Evolutionary conservation across 2,888 invertebrate genomes (phyloP), one percentile per base, ranked within the genome.

Genomic region (Drosophila rellima): DNA sequence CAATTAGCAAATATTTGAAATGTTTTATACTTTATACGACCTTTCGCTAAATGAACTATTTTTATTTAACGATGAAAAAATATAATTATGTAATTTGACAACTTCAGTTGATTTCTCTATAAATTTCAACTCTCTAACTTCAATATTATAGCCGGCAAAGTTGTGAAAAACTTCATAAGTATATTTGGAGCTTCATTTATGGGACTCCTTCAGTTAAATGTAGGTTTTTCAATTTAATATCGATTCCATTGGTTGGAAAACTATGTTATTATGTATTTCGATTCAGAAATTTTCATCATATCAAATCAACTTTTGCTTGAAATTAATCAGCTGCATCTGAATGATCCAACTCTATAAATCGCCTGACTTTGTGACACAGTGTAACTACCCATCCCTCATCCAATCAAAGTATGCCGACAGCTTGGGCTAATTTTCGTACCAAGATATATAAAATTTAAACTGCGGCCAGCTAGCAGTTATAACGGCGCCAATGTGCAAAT

Each of bases 401-500:
- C 57, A 42, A 37, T 29, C 57, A 44, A 50, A 35, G 11, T 8
- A 57, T 33, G 11, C 55, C 39, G 33, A 56, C 40, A 47, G 42
- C 50, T 37, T 42, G 50, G 11, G 20, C 42, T 15, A 15, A 42
- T 59, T 33, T 70, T 45, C 35, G 40, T 26, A 42, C n/a, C 48
- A 39, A 55, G 45, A 33, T 8, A 33, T 15, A 54, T 20, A 31
- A 60, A 69, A 68, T 50, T 26, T 47, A 45, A 40, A 40, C 55
- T 13, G 13, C 54, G 23, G 26, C 11, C 17, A n/a, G 31, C 17
- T 40, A 3, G 40, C 54, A 48, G 47, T 48, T 57, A 29, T 33
- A 63, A 55, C 76, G 86, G 82, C 88, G 82, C 88, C 88, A 88
- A 88, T 73, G 70, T 80, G 67, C 73, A 86, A 86, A 86, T 80